Conservation (phyloP, 2,113 vertebrate species). For the Dicrurus megarhynchus region DNA sequence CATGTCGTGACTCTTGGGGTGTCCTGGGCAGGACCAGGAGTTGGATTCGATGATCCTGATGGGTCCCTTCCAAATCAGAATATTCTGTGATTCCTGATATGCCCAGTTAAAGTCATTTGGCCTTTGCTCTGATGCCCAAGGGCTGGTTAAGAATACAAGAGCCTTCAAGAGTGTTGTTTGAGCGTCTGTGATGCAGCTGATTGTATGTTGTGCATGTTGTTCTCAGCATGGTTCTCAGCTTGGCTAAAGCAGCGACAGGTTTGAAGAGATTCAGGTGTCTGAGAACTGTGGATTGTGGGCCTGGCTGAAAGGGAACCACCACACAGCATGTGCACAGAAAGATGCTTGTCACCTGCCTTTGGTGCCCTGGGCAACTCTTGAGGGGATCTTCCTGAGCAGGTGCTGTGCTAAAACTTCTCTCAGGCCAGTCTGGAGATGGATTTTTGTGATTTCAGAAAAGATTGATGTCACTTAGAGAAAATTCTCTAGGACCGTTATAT, state of each 20-base stretch:
- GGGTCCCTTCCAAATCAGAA: neutral
- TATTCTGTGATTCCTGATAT: neutral
- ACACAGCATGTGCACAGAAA: rapidly evolving
- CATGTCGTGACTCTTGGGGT: neutral
- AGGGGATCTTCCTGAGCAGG: rapidly evolving
- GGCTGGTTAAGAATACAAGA: neutral
- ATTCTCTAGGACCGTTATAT: rapidly evolving
- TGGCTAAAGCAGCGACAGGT: rapidly evolving
- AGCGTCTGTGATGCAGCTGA: rapidly evolving
- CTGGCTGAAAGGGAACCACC: neutral
- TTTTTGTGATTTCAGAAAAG: neutral
- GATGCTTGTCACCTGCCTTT: rapidly evolving
- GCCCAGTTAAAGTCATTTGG: neutral
- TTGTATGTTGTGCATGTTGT: neutral
- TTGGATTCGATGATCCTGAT: neutral
- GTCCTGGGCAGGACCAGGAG: neutral
- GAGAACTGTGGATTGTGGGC: neutral
- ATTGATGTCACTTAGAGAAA: neutral
- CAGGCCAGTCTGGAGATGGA: neutral
- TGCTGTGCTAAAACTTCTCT: neutral
- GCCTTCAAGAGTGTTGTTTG: neutral
- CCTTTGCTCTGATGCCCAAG: neutral
- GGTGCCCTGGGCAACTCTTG: rapidly evolving
- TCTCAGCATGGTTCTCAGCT: neutral
- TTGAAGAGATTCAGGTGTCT: neutral